phyloP scores from a whole-genome alignment of 2,113 vertebrate genomes.

The Muntiacus muntjak region DNA sequence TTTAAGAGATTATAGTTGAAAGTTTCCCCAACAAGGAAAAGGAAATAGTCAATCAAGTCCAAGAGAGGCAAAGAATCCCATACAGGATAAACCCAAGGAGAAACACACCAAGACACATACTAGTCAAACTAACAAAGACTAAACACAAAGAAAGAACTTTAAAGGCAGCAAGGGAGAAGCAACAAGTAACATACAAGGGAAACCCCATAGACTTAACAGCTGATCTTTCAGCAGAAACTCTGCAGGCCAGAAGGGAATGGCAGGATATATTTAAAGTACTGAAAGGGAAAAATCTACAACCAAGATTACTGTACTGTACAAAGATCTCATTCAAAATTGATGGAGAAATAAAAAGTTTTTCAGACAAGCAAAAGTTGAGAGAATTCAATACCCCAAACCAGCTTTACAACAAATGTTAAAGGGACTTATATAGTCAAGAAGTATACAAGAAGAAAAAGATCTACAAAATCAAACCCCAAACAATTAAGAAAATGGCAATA shows the following conservation, averaged over 20 bases:
- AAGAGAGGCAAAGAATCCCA: neutral
- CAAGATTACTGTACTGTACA: neutral
- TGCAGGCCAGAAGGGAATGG: neutral
- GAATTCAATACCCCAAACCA: neutral
- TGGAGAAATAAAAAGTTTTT: neutral
- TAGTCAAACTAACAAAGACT: neutral
- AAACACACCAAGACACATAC: neutral
- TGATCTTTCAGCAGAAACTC: neutral
- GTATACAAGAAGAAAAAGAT: neutral
- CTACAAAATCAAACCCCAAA: neutral
- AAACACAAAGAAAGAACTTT: neutral
- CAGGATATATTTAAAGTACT: neutral
- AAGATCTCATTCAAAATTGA: neutral
- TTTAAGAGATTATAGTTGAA: neutral
- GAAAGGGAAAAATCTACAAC: neutral
- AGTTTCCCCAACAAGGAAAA: neutral
- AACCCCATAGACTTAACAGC: neutral
- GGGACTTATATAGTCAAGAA: neutral
- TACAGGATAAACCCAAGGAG: neutral
- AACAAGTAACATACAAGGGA: neutral
- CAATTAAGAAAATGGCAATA: neutral
- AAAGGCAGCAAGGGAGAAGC: neutral
- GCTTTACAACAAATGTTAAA: neutral
- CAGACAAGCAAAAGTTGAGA: neutral
- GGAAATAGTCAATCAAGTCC: neutral